A percentile compares a stretch with the other conserved stretches of the same genome.
Conservation (phyloP, 1,140 invertebrate species). For the Drosophila sulfurigaster region DNA sequence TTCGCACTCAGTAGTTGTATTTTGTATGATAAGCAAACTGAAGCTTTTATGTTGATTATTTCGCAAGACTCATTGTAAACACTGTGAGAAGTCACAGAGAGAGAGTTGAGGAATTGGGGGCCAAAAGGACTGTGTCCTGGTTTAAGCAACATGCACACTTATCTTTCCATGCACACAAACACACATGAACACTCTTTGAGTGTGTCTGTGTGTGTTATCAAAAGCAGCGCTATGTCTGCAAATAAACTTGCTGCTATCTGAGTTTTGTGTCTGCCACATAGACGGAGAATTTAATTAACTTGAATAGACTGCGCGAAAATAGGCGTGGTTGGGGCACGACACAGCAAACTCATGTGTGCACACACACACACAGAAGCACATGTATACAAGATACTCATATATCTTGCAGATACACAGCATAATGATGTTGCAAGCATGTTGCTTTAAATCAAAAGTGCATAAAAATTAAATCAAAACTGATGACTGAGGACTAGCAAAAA, state of each 20-base stretch:
- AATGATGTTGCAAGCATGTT: not conserved
- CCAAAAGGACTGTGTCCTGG: slow-evolving; percentile 34
- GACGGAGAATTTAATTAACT: slow-evolving; percentile 79
- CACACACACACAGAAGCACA: slow-evolving; percentile 2
- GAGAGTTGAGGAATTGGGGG: not conserved
- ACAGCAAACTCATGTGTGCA: not conserved
- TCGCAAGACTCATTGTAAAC: slow-evolving; percentile 68
- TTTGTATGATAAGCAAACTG: slow-evolving; percentile 72
- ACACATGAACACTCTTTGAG: slow-evolving; percentile 22
- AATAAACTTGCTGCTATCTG: slow-evolving; percentile 74
- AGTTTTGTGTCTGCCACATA: slow-evolving; percentile 58
- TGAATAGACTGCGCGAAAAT: slow-evolving; percentile 67
- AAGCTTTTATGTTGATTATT: slow-evolving; percentile 83
- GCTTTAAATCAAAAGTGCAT: slow-evolving; percentile 17
- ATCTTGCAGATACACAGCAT: slow-evolving; percentile 2
- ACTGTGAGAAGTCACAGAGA: slow-evolving; percentile 1
- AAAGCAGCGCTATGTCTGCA: slow-evolving; percentile 60
- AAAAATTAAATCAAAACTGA: slow-evolving; percentile 5
- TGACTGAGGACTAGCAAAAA: not conserved
- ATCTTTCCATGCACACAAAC: slow-evolving; percentile 54
- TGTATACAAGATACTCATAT: not conserved
- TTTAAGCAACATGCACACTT: slow-evolving; percentile 54
- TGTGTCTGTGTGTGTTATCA: slow-evolving; percentile 54
- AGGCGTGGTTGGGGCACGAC: slow-evolving; percentile 21
- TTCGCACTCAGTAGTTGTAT: slow-evolving; percentile 20